phyloP scores from a whole-genome alignment of 2,797 vertebrate species.

The Cryptoprocta ferox region DNA sequence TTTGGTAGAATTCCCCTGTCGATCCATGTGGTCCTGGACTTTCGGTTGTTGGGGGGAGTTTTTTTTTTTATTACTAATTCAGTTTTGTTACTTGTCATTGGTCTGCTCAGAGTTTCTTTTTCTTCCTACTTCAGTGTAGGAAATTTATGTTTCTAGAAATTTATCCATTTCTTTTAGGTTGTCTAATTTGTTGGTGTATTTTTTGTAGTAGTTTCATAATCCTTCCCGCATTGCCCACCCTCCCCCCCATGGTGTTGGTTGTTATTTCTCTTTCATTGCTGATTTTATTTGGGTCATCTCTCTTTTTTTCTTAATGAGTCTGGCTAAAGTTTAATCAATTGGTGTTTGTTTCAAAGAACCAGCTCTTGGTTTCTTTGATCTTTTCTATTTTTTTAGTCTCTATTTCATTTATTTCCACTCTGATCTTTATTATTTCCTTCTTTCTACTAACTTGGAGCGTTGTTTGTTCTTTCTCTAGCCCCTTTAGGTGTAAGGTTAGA shows the following conservation, averaged over 20 bases:
- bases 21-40: neutral
- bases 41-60: neutral
- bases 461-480: neutral
- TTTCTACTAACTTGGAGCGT: neutral
- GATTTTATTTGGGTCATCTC: neutral
- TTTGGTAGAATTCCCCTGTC: neutral
- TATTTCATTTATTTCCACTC: neutral
- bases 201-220: neutral
- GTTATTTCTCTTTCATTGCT: neutral
- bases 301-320: neutral
- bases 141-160: neutral
- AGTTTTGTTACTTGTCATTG: neutral
- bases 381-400: neutral
- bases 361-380: neutral
- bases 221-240: neutral
- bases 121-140: neutral
- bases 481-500: neutral
- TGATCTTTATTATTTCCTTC: neutral
- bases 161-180: neutral
- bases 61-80: neutral
- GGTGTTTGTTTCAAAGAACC: neutral
- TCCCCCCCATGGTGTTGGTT: neutral
- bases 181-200: neutral
- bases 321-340: neutral
- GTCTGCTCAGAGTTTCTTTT: neutral